Evolutionary conservation across 2,113 vertebrate species (phyloP), one percentile per base, ranked within the genome.

Genomic region (Myrmecobius fasciatus): DNA sequence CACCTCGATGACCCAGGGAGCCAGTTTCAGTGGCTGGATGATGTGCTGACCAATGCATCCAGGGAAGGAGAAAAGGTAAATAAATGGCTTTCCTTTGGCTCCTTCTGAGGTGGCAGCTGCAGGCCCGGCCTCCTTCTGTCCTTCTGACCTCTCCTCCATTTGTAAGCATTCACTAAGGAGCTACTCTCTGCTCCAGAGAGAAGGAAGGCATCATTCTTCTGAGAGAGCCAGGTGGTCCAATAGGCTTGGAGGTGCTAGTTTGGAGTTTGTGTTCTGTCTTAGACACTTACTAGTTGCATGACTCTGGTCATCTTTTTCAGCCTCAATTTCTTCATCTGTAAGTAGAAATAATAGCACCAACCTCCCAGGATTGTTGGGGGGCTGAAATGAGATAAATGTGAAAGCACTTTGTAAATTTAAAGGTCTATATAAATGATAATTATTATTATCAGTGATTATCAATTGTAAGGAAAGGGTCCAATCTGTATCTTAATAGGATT

Each of bases 11-110:
- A 99, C 97, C 99, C 99, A 0, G 99, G 98, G 1, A 98, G 95
- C 4, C 99, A 99, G 98, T 99, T 99, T 96, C 97, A 94, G 93
- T 99, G 99, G 99, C 97, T 99, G n/a, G 99, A 99, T 25, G 97
- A 98, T 1, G 98, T 98, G 26, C 98, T 99, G 95, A 98, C 97
- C 94, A 98, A 98, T 0, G 99, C 99, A 0, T 98, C 98, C 46
- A 97, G 53, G 95, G 98, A 98, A 75, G 98, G 98, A 90, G 99
- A 99, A 98, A 99, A 98, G 99, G 99, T 99, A 98, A 52, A 67
- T 26, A 3, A 26, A 31, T 60, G 88, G 36, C 17, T 56, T 31
- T 91, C 90, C 83, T 91, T 49, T 52, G 26, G 47, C 7, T 12
- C 1, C 22, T 17, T 46, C 46, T 90, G n/a, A 75, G 12, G 60